phyloP scores from a whole-genome alignment of 2,888 invertebrate species.

The Plutella xylostella region DNA sequence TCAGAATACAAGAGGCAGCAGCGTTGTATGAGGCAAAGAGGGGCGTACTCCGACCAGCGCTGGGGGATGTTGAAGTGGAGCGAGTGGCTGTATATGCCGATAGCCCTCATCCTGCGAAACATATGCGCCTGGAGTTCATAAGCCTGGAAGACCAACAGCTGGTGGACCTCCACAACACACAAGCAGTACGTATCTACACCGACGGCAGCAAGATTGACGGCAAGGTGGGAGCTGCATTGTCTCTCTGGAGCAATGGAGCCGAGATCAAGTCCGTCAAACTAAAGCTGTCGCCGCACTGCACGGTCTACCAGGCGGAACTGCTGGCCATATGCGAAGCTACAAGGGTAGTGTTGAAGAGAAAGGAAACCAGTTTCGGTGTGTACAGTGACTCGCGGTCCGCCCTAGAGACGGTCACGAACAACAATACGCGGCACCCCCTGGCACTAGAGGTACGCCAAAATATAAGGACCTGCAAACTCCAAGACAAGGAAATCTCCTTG shows the following conservation, averaged over 20 bases:
- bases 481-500: not conserved
- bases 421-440: not conserved
- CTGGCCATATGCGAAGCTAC: conserved; percentile 1
- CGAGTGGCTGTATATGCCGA: not conserved
- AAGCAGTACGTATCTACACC: not conserved
- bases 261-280: not conserved
- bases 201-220: conserved; percentile 8
- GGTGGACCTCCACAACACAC: not conserved
- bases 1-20: conserved; percentile 3
- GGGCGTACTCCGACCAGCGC: not conserved
- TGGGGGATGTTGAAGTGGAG: not conserved
- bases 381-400: conserved; percentile 10
- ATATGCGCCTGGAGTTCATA: not conserved
- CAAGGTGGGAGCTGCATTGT: conserved; percentile 2
- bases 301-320: conserved; percentile 10
- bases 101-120: not conserved
- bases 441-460: not conserved
- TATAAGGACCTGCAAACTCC: not conserved
- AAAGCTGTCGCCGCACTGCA: not conserved
- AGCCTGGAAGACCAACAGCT: not conserved
- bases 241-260: not conserved
- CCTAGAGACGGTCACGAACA: not conserved
- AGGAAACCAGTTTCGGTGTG: not conserved
- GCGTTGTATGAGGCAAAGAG: not conserved
- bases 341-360: not conserved